phyloP scores from a whole-genome alignment of 2,113 vertebrate genomes.

The Corythoichthys intestinalis region DNA sequence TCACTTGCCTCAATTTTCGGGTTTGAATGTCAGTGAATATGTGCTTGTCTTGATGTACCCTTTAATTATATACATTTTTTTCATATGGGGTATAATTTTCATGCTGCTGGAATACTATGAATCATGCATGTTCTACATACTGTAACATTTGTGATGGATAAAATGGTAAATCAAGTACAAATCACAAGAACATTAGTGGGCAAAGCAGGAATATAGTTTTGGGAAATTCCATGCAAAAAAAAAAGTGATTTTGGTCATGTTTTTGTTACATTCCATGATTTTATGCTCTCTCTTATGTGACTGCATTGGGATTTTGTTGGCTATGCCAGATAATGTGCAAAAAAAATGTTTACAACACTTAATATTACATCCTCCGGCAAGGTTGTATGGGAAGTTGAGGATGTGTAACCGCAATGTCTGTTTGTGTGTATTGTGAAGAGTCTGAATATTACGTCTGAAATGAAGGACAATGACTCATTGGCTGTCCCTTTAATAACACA shows the following conservation, averaged over 20 bases:
- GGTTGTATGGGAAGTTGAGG: neutral
- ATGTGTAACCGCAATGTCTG: neutral
- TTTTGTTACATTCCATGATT: neutral
- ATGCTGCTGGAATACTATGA: neutral
- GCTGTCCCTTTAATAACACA: neutral
- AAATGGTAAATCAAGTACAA: constrained; percentile 1
- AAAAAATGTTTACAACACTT: constrained; percentile 14
- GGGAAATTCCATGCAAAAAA: neutral
- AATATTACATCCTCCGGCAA: constrained; percentile 7
- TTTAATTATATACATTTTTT: neutral
- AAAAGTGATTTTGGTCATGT: neutral
- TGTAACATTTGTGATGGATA: constrained; percentile 6
- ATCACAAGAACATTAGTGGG: neutral
- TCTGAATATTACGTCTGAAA: neutral
- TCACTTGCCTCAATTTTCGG: no score
- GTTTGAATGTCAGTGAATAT: no score
- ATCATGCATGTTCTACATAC: constrained; percentile 4
- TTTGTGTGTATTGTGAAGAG: neutral
- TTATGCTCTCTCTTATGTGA: neutral
- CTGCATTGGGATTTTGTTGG: neutral
- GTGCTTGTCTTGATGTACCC: neutral
- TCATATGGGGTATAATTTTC: no score
- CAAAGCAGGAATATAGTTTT: neutral
- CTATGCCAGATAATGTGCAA: constrained; percentile 1
- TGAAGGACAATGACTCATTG: neutral